Evolutionary conservation across 2,888 invertebrate species (phyloP).

Genomic region (Chymomyza fuscimana): DNA sequence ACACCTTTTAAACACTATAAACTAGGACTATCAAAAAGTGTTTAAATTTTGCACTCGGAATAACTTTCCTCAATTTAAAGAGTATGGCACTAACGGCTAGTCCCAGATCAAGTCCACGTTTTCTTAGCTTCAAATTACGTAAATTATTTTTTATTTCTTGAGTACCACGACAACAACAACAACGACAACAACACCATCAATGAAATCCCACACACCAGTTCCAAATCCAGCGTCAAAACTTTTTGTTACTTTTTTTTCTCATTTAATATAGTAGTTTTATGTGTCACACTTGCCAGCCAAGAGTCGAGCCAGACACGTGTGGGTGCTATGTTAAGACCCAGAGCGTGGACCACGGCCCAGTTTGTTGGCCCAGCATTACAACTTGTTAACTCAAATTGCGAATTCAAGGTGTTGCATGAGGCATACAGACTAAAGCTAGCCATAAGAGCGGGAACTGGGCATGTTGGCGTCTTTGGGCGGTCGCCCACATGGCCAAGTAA

Average conservation of each 20-base stretch:
- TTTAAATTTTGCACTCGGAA: too few relatives aligned
- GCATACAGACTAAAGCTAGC: too few relatives aligned
- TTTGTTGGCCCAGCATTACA: slow-evolving; percentile 5
- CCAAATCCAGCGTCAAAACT: neutral
- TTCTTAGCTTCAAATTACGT: slow-evolving; percentile 38
- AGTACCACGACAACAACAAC: neutral
- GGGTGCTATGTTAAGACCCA: neutral
- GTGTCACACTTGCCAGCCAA: neutral
- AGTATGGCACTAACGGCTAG: neutral
- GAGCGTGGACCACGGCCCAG: neutral
- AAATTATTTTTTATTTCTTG: slow-evolving; percentile 21
- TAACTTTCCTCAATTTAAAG: neutral
- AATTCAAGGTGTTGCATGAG: slow-evolving; percentile 1
- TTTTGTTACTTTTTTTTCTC: slow-evolving; percentile 1
- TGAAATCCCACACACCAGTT: neutral
- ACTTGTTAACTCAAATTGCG: slow-evolving; percentile 4
- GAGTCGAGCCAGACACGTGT: slow-evolving; percentile 1
- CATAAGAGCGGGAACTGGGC: too few relatives aligned
- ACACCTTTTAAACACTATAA: too few relatives aligned
- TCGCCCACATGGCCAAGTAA: neutral
- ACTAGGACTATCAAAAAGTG: too few relatives aligned
- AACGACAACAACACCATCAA: neutral
- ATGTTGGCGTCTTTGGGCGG: neutral
- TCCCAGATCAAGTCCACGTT: slow-evolving; percentile 30
- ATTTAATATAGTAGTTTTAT: neutral